Percentiles rank a stretch among this genome's conserved stretches.
Evolutionary conservation across 2,888 invertebrate species (phyloP).

Genomic region (Plebejus argus): DNA sequence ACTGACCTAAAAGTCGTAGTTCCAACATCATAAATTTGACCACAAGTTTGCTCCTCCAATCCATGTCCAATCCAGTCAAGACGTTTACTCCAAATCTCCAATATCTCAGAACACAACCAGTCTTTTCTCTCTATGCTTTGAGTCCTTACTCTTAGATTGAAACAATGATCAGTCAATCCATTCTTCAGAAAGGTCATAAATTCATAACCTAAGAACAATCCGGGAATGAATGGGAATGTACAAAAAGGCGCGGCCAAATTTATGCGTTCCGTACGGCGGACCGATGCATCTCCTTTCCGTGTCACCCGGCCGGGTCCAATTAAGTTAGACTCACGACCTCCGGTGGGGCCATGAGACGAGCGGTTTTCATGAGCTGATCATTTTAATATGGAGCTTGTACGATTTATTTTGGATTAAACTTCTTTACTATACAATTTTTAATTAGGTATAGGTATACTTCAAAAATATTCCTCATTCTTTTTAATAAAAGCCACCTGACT

Average conservation of each 20-base stretch:
- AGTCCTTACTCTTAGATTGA: background rate
- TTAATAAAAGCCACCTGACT: no score
- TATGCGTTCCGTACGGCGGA: constrained; percentile 72
- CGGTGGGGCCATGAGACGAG: constrained; percentile 51
- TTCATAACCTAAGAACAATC: constrained; percentile 17
- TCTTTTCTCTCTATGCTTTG: background rate
- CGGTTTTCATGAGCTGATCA: constrained; percentile 40
- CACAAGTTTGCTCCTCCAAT: no score
- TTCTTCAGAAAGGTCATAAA: background rate
- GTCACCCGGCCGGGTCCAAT: constrained; percentile 78
- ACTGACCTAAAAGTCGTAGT: no score
- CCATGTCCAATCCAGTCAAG: no score
- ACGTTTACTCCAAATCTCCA: no score
- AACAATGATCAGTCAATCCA: background rate
- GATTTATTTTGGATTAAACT: no score
- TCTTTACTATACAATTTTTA: no score
- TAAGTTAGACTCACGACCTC: constrained; percentile 79
- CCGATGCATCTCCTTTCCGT: constrained; percentile 78
- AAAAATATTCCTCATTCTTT: no score
- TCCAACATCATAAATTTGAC: no score
- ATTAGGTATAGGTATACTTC: no score
- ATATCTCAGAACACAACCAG: background rate
- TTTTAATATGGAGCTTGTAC: background rate
- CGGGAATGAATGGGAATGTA: constrained; percentile 2
- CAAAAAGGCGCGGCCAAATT: constrained; percentile 52